Evolutionary conservation across 2,888 invertebrate genomes (phyloP).

Genomic region (Linnaemya tessellans): DNA sequence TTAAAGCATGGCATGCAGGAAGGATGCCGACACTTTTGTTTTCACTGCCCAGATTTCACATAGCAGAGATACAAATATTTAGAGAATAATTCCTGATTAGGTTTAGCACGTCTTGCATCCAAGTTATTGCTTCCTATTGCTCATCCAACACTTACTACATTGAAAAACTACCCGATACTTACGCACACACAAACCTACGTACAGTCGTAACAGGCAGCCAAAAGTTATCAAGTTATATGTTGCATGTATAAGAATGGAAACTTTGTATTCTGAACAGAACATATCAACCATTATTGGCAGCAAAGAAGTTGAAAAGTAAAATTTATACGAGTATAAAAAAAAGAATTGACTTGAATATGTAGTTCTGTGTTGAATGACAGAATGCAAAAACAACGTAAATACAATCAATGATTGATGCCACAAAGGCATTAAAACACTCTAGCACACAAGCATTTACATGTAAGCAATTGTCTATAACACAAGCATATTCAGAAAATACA

Average conservation of each 20-base stretch:
- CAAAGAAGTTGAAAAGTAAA: slow-evolving; percentile 40
- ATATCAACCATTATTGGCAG: slow-evolving; percentile 34
- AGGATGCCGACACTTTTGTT: no score
- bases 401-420: slow-evolving; percentile 64
- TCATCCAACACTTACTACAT: no score
- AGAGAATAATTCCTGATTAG: no score
- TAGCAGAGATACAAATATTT: no score
- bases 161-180: neutral
- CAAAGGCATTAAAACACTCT: slow-evolving; percentile 39
- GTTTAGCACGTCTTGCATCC: no score
- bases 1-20: no score
- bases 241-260: slow-evolving; percentile 16
- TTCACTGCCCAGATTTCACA: no score
- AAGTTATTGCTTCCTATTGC: no score
- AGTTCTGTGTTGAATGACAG: slow-evolving; percentile 37
- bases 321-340: no score
- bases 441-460: neutral
- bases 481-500: neutral
- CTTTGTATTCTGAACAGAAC: slow-evolving; percentile 27
- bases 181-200: neutral
- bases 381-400: slow-evolving; percentile 51
- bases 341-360: slow-evolving; percentile 10
- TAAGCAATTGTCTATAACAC: neutral
- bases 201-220: neutral
- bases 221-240: slow-evolving; percentile 31